A percentile compares a stretch with the other conserved stretches of the same genome.
Evolutionary conservation across 2,113 vertebrate species (phyloP).

Genomic region (Myotis brandtii): DNA sequence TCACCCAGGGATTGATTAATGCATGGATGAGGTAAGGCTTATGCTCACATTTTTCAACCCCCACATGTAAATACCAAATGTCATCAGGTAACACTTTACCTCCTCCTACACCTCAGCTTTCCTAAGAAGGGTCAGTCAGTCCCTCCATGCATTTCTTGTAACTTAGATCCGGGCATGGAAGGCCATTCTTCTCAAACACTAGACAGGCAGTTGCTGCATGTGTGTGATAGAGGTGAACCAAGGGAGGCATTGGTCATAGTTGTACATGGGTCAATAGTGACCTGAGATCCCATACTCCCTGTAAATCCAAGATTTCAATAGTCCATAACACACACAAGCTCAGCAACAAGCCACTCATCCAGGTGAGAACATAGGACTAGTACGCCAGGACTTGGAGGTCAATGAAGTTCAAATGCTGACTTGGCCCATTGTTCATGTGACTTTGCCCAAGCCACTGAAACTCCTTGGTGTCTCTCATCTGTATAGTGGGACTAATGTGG

Average conservation of each 20-base stretch:
- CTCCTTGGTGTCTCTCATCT: background rate
- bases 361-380: background rate
- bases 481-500: background rate
- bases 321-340: background rate
- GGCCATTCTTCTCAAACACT: conserved; percentile 69
- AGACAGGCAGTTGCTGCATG: conserved; percentile 75
- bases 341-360: background rate
- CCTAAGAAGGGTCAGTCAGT: conserved; percentile 84
- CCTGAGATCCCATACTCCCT: conserved; percentile 80
- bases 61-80: background rate
- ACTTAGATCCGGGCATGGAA: conserved; percentile 78
- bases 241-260: conserved; percentile 81
- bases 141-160: conserved; percentile 77
- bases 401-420: background rate
- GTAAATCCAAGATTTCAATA: background rate
- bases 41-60: background rate
- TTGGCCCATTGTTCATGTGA: background rate
- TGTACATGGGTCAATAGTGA: conserved; percentile 85
- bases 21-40: rapidly evolving
- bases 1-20: background rate
- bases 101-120: conserved; percentile 78
- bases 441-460: background rate
- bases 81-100: conserved; percentile 62
- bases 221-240: conserved; percentile 76
- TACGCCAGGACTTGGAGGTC: background rate